These are phyloP conservation scores for Danio tinwini DNA, from an alignment of 2,797 vertebrate genomes.

Conservation along the genomic window DNA sequence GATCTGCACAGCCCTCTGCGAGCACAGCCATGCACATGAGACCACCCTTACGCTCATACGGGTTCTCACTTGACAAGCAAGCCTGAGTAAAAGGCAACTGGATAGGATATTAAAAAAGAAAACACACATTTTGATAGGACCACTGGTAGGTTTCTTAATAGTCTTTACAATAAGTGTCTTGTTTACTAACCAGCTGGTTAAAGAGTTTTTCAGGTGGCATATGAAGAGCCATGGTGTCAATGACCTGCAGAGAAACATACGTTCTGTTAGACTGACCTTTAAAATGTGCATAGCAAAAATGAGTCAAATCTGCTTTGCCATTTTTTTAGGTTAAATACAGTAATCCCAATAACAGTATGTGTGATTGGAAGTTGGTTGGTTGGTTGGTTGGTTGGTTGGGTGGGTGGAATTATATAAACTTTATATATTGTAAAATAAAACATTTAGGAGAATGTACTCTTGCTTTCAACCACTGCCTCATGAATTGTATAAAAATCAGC, in stretches of 20 bases:
- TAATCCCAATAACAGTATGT: no score
- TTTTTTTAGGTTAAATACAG: no score
- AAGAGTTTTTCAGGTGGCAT: constrained; percentile 91
- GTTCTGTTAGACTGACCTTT: not conserved
- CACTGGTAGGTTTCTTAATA: not conserved
- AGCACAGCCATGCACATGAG: constrained; percentile 89
- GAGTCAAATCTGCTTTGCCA: no score
- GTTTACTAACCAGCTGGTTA: constrained; percentile 81
- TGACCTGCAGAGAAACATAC: constrained; percentile 75
- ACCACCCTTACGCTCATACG: constrained; percentile 87
- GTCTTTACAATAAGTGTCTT: not conserved
- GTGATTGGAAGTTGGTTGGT: no score
- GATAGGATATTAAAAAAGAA: not conserved
- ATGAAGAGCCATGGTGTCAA: constrained; percentile 89
- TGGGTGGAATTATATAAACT: no score
- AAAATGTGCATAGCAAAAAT: not conserved
- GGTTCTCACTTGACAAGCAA: constrained; percentile 80
- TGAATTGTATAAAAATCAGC: no score
- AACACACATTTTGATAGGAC: constrained; percentile 26
- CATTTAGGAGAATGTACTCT: no score
- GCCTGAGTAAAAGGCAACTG: constrained; percentile 85
- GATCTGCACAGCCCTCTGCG: constrained; percentile 90
- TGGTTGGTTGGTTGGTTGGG: no score
- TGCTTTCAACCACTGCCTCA: no score
- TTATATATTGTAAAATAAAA: no score